phyloP scores from a whole-genome alignment of 1,140 invertebrate genomes.

The Muscidifurax raptorellus region DNA sequence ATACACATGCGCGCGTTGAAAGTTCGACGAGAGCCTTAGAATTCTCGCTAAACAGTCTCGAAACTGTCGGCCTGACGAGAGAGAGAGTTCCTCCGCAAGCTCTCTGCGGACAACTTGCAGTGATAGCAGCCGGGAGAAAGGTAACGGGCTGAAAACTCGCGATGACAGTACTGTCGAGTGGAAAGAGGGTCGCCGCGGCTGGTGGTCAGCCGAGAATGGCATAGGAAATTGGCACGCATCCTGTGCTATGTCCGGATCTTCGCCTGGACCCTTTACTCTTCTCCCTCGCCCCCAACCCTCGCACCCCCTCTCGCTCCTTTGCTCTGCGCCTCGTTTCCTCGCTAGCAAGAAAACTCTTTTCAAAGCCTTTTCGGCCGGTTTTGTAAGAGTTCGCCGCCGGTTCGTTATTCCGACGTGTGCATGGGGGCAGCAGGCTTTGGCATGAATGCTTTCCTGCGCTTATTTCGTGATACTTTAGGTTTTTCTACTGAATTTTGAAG shows the following conservation, averaged over 20 bases:
- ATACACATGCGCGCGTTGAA: not conserved
- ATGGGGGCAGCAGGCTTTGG: not conserved
- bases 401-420: not conserved
- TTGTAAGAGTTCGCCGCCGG: not conserved
- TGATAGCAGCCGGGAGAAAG: not conserved
- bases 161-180: not conserved
- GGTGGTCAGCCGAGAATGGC: conserved; percentile 52
- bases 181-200: conserved; percentile 25
- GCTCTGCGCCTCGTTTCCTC: not conserved
- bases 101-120: not conserved
- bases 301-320: not conserved
- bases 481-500: not conserved
- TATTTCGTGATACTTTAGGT: not conserved
- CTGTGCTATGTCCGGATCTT: conserved; percentile 50
- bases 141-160: not conserved
- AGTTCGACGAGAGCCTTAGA: conserved; percentile 1
- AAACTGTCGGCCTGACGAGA: not conserved
- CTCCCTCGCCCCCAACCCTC: not conserved
- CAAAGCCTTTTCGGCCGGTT: not conserved
- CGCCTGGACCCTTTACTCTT: conserved; percentile 17
- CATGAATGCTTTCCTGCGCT: not conserved
- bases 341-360: not conserved
- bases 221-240: conserved; percentile 59
- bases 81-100: not conserved
- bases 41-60: conserved; percentile 5